These are phyloP conservation scores for Nothocercus julius DNA, from an alignment of 2,113 vertebrate species.

Conservation along the genomic window DNA sequence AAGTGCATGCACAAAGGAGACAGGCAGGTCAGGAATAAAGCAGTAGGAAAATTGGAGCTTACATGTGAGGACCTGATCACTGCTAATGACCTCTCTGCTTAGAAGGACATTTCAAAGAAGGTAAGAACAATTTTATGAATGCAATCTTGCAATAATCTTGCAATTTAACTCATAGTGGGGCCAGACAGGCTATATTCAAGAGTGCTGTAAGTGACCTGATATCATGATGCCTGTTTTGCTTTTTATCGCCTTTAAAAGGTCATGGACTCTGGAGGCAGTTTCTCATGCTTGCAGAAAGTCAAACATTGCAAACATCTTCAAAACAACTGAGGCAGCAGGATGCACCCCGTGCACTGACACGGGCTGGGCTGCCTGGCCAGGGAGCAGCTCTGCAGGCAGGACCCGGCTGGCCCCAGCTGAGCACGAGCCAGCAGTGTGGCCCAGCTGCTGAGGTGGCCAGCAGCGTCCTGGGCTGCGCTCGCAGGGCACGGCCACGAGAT, in stretches of 20 bases:
- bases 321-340: not conserved
- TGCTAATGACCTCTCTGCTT: not conserved
- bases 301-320: not conserved
- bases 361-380: not conserved
- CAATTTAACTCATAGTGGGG: not conserved
- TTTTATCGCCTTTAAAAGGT: not conserved
- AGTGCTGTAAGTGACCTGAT: not conserved
- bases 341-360: not conserved
- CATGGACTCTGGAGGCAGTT: accelerated
- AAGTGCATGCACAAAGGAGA: not conserved
- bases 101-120: not conserved
- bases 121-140: not conserved
- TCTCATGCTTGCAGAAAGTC: not conserved
- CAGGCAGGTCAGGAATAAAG: not conserved
- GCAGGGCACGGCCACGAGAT: not conserved
- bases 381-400: not conserved
- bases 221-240: not conserved
- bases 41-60: not conserved
- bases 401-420: not conserved
- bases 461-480: not conserved
- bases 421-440: not conserved
- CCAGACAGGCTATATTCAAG: accelerated
- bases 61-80: not conserved
- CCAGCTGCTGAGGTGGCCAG: not conserved
- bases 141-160: not conserved